These are phyloP conservation scores for Sternotherus odoratus DNA, from an alignment of 2,797 vertebrate genomes.

Conservation along the genomic window DNA sequence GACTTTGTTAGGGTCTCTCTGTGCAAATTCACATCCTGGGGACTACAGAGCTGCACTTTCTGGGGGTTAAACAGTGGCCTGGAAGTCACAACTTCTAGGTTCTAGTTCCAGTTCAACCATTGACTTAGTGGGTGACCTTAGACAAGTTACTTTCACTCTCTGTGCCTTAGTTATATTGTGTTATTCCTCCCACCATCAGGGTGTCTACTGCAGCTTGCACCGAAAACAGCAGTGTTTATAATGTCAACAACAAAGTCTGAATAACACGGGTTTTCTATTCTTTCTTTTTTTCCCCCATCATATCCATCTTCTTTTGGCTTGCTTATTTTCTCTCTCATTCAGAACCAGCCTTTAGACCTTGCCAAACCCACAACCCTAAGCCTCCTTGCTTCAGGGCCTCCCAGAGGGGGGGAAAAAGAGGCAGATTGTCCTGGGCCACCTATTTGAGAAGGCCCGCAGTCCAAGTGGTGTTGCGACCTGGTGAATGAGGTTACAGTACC, in stretches of 20 bases:
- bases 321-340: constrained; percentile 6
- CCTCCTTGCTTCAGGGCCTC: background rate
- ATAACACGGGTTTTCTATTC: background rate
- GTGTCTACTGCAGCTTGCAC: background rate
- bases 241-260: background rate
- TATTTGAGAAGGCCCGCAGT: background rate
- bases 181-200: background rate
- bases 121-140: background rate
- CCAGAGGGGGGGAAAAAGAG: no score
- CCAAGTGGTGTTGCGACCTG: no score
- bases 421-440: background rate
- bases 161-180: background rate
- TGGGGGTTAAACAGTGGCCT: background rate
- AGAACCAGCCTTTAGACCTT: background rate
- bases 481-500: background rate
- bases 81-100: background rate
- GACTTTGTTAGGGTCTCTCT: background rate
- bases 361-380: background rate
- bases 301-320: background rate
- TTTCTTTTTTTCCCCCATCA: constrained; percentile 15
- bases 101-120: background rate
- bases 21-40: background rate
- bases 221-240: background rate
- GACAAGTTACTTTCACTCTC: background rate
- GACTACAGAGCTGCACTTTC: background rate